Evolutionary conservation across 2,113 vertebrate species (phyloP).

Genomic region (Trachemys scripta): DNA sequence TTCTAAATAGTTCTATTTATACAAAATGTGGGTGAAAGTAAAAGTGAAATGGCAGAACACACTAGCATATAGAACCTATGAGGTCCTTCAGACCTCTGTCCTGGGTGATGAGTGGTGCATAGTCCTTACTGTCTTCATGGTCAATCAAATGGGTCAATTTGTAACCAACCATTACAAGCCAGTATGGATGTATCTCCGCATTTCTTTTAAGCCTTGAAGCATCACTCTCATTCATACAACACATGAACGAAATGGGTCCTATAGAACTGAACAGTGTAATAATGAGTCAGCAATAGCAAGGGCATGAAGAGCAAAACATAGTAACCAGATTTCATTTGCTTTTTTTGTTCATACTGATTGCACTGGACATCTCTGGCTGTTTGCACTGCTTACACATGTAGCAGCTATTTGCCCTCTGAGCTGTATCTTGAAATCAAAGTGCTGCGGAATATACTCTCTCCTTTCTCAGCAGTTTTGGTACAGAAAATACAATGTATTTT

Average conservation of each 20-base stretch:
- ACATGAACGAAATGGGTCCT: background rate
- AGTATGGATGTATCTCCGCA: background rate
- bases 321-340: background rate
- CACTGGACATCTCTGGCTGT: rapidly evolving
- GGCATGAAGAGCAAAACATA: background rate
- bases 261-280: background rate
- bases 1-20: background rate
- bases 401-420: background rate
- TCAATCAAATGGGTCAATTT: background rate
- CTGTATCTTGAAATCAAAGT: background rate
- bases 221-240: background rate
- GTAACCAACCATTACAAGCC: background rate
- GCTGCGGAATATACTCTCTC: background rate
- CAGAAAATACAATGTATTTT: background rate
- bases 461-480: background rate
- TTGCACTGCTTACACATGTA: background rate
- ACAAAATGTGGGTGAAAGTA: background rate
- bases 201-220: background rate
- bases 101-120: background rate
- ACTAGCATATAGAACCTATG: background rate
- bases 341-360: background rate
- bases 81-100: background rate
- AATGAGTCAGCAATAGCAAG: background rate
- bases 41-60: background rate
- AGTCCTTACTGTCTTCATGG: background rate